phyloP scores from a whole-genome alignment of 2,113 vertebrate genomes.

The Misgurnus mizolepis region DNA sequence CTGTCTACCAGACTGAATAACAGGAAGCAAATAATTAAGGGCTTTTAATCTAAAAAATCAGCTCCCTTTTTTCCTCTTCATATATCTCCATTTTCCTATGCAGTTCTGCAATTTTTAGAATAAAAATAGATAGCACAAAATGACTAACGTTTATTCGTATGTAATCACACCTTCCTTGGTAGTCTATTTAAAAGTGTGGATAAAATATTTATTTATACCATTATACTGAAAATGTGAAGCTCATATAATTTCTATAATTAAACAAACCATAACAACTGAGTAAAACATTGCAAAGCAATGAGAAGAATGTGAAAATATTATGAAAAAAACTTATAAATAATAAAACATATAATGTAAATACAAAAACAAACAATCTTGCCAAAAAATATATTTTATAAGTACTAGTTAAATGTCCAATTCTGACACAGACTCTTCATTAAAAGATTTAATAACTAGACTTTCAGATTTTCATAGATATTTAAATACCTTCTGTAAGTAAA shows the following conservation, averaged over 20 bases:
- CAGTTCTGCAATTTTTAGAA: background rate
- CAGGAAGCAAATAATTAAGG: slow-evolving; percentile 31
- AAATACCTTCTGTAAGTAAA: slow-evolving; percentile 8
- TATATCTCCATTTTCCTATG: background rate
- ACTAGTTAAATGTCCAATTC: background rate
- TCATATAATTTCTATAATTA: background rate
- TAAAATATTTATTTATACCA: background rate
- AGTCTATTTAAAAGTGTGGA: background rate
- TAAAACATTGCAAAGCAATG: no score
- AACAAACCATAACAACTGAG: background rate
- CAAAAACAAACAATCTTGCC: background rate
- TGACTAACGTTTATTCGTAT: background rate
- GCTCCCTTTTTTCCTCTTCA: background rate
- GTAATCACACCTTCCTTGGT: background rate
- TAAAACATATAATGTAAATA: background rate
- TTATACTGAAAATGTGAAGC: background rate
- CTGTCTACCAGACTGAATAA: slow-evolving; percentile 7
- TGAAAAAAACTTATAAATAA: no score
- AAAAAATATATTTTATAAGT: background rate
- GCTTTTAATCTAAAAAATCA: background rate
- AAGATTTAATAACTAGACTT: slow-evolving; percentile 3
- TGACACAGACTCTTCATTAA: slow-evolving; percentile 1
- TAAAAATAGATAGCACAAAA: background rate
- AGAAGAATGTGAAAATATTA: no score
- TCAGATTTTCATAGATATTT: slow-evolving; percentile 27